Conservation (phyloP, 2,797 vertebrate genomes). For the Psittacula derbiana region DNA sequence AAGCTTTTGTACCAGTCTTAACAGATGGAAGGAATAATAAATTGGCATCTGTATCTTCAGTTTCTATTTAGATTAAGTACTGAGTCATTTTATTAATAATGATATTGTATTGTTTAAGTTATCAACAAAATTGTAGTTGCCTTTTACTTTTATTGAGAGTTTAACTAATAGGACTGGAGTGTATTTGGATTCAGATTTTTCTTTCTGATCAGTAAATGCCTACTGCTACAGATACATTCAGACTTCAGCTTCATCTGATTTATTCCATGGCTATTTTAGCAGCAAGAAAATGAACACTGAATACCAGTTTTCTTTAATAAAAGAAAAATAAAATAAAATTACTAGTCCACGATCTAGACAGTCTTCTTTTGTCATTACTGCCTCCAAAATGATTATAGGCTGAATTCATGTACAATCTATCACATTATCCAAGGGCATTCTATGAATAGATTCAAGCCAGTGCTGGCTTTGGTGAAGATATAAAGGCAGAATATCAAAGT, state of each 20-base stretch:
- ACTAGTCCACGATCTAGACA: conserved; percentile 18
- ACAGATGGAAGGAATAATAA: background rate
- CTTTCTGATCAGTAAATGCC: background rate
- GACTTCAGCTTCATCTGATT: background rate
- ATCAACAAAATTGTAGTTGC: background rate
- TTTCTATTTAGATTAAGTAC: background rate
- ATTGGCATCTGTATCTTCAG: background rate
- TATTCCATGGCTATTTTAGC: background rate
- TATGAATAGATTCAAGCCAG: conserved; percentile 62
- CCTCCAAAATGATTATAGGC: conserved; percentile 27
- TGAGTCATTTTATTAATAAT: background rate
- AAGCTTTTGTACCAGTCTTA: background rate
- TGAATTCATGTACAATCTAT: conserved; percentile 53
- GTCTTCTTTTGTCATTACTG: conserved; percentile 47
- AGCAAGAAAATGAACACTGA: conserved; percentile 11
- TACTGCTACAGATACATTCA: background rate
- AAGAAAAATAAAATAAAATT: background rate
- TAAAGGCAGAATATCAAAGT: conserved; percentile 64
- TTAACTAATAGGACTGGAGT: background rate
- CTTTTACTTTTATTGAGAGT: background rate
- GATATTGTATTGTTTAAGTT: background rate
- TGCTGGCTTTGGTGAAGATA: conserved; percentile 51
- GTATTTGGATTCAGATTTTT: background rate
- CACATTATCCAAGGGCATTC: conserved; percentile 63
- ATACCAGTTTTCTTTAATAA: background rate